phyloP scores from a whole-genome alignment of 2,888 invertebrate species.

The Drosophila lutescens region DNA sequence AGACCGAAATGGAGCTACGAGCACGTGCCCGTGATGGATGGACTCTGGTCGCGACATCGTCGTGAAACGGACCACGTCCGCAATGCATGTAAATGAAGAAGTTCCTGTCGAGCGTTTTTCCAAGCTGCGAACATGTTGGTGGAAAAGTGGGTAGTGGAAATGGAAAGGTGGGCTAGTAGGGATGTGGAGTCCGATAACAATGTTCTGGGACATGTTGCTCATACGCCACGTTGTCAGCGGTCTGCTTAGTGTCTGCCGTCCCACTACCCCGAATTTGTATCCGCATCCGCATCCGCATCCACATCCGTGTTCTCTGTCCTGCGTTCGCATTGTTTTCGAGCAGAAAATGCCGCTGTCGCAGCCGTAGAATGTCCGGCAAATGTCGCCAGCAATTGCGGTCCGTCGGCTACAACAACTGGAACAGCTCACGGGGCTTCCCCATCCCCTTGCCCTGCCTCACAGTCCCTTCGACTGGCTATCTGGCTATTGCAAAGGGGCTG shows the following conservation, averaged over 20 bases:
- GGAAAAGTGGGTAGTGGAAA: not conserved
- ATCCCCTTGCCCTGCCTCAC: not conserved
- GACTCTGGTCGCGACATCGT: slow-evolving; percentile 51
- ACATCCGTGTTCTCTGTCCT: slow-evolving; percentile 4
- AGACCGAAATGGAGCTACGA: slow-evolving; percentile 1
- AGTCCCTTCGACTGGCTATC: not conserved
- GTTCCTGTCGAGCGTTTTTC: slow-evolving; percentile 42
- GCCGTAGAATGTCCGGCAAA: slow-evolving; percentile 39
- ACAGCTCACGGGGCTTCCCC: slow-evolving; percentile 19
- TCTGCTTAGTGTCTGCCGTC: slow-evolving; percentile 68
- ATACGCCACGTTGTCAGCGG: slow-evolving; percentile 65
- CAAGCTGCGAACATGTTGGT: not conserved
- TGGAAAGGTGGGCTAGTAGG: not conserved
- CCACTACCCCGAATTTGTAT: slow-evolving; percentile 5
- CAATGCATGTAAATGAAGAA: slow-evolving; percentile 78
- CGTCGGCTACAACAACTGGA: slow-evolving; percentile 32
- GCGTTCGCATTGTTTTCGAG: slow-evolving; percentile 32
- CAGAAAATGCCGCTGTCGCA: slow-evolving; percentile 19
- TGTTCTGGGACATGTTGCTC: slow-evolving; percentile 55
- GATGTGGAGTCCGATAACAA: slow-evolving; percentile 34
- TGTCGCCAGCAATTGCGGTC: slow-evolving; percentile 26
- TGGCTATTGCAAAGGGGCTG: slow-evolving; percentile 40
- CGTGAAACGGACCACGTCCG: slow-evolving; percentile 60
- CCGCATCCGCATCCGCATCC: slow-evolving; percentile 1
- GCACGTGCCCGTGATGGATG: slow-evolving; percentile 73